Percentiles rank a stretch among this genome's conserved stretches.
phyloP scores from a whole-genome alignment of 2,113 vertebrate species.

The Ctenomys sociabilis region DNA sequence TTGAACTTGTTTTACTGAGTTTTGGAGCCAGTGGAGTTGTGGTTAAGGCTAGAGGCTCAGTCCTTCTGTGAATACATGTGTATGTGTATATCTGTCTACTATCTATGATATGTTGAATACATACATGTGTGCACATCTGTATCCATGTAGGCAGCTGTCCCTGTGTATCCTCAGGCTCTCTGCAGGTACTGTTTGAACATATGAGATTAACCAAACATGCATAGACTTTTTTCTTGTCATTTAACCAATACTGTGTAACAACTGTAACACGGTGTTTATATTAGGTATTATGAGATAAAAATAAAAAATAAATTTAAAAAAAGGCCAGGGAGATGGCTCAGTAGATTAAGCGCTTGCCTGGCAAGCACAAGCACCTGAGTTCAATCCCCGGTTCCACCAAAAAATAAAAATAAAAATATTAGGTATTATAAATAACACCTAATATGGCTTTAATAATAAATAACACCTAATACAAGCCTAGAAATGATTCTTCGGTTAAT shows the following conservation, averaged over 20 bases:
- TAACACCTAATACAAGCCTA: not conserved
- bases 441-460: not conserved
- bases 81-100: accelerated
- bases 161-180: not conserved
- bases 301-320: no score
- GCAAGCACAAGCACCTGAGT: no score
- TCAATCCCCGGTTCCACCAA: no score
- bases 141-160: not conserved
- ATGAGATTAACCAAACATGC: not conserved
- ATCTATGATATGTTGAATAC: not conserved
- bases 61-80: not conserved
- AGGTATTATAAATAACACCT: not conserved
- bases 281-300: not conserved
- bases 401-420: no score
- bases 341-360: no score
- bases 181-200: not conserved
- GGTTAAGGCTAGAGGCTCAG: not conserved
- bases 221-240: not conserved
- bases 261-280: not conserved
- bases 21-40: not conserved
- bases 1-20: not conserved
- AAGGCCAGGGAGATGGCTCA: no score
- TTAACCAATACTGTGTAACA: not conserved
- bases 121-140: not conserved
- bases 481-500: not conserved